phyloP scores from a whole-genome alignment of 2,113 vertebrate genomes.

The Hassar affinis region DNA sequence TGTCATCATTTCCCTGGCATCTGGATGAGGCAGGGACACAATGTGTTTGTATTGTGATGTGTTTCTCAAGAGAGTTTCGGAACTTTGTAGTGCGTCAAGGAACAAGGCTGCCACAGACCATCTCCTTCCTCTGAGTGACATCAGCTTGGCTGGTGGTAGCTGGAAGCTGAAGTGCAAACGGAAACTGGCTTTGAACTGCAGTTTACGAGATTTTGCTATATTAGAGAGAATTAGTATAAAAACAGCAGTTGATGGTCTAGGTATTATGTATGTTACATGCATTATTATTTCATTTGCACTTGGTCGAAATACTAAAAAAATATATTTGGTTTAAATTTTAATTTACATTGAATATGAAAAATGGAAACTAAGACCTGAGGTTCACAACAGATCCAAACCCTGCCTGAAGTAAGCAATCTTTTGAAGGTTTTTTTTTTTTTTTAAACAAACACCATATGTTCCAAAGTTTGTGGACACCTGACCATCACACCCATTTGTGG shows the following conservation, averaged over 20 bases:
- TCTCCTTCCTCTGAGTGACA: conserved; percentile 51
- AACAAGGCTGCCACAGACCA: conserved; percentile 36
- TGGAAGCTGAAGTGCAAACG: conserved; percentile 14
- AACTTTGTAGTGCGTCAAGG: conserved; percentile 51
- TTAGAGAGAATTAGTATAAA: not conserved
- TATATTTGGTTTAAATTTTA: not conserved
- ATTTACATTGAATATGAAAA: not conserved
- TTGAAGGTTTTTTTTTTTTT: too few relatives aligned
- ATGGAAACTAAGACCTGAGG: not conserved
- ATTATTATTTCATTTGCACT: not conserved
- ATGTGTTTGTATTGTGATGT: conserved; percentile 22
- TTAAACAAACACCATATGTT: not conserved
- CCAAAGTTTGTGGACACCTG: not conserved
- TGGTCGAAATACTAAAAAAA: not conserved
- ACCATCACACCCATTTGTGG: too few relatives aligned
- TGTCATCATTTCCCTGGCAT: conserved; percentile 3
- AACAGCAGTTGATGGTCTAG: not conserved
- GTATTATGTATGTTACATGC: not conserved
- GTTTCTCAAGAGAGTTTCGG: conserved; percentile 31
- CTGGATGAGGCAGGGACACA: not conserved
- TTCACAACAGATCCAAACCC: not conserved
- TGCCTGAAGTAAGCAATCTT: not conserved
- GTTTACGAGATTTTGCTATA: not conserved
- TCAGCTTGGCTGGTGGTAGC: conserved; percentile 8
- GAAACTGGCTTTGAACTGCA: conserved; percentile 10